Evolutionary conservation across 2,888 invertebrate genomes (phyloP).

Genomic region (Ophion ellenae): DNA sequence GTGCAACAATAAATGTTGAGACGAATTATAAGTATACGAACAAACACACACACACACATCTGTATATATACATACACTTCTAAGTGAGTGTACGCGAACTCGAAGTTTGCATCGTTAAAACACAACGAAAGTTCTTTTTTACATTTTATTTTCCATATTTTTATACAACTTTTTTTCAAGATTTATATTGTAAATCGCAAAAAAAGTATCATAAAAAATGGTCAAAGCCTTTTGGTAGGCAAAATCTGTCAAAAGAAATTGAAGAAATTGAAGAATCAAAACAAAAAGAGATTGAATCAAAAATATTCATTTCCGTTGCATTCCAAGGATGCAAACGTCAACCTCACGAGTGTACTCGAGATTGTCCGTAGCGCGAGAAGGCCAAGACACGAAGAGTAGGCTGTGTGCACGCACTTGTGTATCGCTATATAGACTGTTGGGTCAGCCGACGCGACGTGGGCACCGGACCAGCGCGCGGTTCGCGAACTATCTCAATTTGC

Average conservation of each 20-base stretch:
- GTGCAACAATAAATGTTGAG: neutral
- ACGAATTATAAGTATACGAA: neutral
- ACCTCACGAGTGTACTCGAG: neutral
- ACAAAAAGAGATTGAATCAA: too few relatives aligned
- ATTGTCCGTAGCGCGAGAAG: slow-evolving; percentile 9
- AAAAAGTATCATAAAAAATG: too few relatives aligned
- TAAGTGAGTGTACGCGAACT: neutral
- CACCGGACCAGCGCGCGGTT: slow-evolving; percentile 74
- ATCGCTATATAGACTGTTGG: slow-evolving; percentile 69
- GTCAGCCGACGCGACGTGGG: slow-evolving; percentile 78
- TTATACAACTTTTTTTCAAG: too few relatives aligned
- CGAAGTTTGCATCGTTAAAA: too few relatives aligned
- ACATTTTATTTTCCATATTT: too few relatives aligned
- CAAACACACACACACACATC: neutral
- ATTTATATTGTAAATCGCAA: too few relatives aligned
- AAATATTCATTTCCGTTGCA: too few relatives aligned
- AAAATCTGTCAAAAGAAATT: too few relatives aligned
- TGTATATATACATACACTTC: neutral
- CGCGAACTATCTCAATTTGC: slow-evolving; percentile 83
- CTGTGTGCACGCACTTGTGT: slow-evolving; percentile 45
- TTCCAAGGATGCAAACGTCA: too few relatives aligned
- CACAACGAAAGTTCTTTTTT: too few relatives aligned
- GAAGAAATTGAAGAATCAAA: too few relatives aligned
- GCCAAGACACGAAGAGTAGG: slow-evolving; percentile 6
- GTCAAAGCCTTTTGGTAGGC: too few relatives aligned